Evolutionary conservation across 2,113 vertebrate genomes (phyloP).

Genomic region (Boulengeromyrus knoepffleri): DNA sequence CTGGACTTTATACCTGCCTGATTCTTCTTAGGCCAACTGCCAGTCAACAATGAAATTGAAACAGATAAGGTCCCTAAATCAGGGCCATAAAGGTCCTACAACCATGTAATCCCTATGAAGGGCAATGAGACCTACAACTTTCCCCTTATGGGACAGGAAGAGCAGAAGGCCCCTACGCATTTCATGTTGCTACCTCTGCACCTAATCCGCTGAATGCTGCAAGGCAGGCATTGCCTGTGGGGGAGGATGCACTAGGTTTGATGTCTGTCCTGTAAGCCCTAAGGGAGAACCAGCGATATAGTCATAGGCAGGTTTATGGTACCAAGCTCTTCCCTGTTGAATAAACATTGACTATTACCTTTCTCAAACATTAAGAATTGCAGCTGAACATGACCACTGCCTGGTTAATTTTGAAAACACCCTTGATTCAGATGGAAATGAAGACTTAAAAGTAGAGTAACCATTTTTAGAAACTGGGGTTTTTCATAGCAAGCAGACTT

Average conservation of each 20-base stretch:
- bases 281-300: neutral
- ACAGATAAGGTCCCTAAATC: neutral
- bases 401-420: neutral
- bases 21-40: neutral
- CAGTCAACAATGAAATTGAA: neutral
- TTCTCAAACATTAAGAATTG: neutral
- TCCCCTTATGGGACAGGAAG: neutral
- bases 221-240: neutral
- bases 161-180: neutral
- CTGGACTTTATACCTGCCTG: slow-evolving; percentile 2
- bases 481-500: neutral
- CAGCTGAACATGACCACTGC: neutral
- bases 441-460: neutral
- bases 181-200: neutral
- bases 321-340: neutral
- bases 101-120: neutral
- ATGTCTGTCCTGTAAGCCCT: neutral
- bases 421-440: neutral
- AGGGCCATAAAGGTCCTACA: neutral
- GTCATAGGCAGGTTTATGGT: neutral
- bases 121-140: neutral
- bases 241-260: neutral
- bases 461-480: neutral
- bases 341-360: neutral
- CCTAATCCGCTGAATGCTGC: neutral